Conservation (phyloP, 2,797 vertebrate genomes). For the Onychomys torridus region DNA sequence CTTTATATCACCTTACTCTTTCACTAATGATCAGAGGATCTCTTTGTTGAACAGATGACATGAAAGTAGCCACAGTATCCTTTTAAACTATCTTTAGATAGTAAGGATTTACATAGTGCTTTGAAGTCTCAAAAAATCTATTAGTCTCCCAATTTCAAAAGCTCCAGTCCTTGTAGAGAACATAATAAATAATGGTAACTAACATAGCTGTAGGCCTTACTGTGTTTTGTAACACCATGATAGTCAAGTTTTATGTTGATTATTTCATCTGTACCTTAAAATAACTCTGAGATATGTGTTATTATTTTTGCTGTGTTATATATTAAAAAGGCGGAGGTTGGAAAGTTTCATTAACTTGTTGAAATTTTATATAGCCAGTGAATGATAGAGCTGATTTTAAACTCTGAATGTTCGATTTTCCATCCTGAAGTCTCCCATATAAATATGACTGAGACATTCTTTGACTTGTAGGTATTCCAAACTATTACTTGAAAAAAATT, state of each 20-base stretch:
- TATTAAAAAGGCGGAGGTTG: neutral
- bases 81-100: neutral
- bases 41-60: neutral
- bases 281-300: neutral
- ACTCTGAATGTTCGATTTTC: neutral
- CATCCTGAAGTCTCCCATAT: neutral
- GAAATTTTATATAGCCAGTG: neutral
- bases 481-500: neutral
- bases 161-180: neutral
- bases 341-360: neutral
- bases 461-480: neutral
- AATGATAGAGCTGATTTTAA: neutral
- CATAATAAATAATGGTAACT: neutral
- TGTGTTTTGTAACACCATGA: neutral
- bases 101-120: neutral
- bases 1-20: neutral
- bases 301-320: neutral
- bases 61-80: neutral
- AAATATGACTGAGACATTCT: neutral
- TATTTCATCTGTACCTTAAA: neutral
- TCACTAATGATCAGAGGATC: neutral
- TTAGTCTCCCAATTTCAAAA: constrained; percentile 25
- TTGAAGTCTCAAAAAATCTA: neutral
- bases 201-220: neutral
- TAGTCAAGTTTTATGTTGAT: neutral